phyloP scores from a whole-genome alignment of 2,113 vertebrate species.

The Heterochromis multidens region DNA sequence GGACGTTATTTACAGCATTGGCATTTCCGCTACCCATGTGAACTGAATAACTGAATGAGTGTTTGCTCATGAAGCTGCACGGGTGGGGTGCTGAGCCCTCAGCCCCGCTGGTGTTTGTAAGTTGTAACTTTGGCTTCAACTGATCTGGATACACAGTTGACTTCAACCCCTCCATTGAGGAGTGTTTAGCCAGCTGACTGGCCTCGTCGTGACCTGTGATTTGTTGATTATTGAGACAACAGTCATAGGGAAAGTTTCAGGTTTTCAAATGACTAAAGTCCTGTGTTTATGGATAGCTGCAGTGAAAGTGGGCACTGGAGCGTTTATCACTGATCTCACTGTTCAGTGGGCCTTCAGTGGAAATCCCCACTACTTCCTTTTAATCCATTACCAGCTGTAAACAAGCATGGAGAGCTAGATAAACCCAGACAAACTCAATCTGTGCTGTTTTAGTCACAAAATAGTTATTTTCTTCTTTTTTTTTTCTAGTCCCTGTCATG shows the following conservation, averaged over 20 bases:
- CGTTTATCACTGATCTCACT: neutral
- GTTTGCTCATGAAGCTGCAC: neutral
- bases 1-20: neutral
- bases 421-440: neutral
- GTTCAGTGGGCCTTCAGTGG: constrained; percentile 7
- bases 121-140: neutral
- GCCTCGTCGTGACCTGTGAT: neutral
- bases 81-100: neutral
- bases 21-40: neutral
- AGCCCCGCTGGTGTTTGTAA: neutral
- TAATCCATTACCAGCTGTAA: constrained; percentile 5
- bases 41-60: no score
- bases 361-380: constrained; percentile 49
- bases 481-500: neutral
- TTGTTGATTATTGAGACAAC: neutral
- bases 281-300: neutral
- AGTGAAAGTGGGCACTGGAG: neutral
- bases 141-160: neutral
- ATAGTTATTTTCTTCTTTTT: neutral
- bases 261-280: neutral
- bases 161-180: neutral
- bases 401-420: neutral
- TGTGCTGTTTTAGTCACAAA: neutral
- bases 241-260: neutral
- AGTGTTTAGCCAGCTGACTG: neutral